Base-by-base conservation (phyloP, 2,113 vertebrate species). In the Cricetomys ansorgei region DNA sequence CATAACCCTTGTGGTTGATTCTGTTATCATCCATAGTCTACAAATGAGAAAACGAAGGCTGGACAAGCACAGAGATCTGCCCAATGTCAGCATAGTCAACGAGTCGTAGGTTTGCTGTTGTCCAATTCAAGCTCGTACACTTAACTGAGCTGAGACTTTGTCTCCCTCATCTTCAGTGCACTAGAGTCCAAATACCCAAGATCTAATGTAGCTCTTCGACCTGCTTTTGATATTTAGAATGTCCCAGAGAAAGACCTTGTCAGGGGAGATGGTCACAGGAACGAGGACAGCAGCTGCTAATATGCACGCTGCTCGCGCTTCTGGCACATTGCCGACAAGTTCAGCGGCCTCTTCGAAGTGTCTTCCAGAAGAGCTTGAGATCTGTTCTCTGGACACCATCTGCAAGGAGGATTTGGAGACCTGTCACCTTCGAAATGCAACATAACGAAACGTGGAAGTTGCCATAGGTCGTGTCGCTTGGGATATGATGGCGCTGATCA, bases 291-390 rank as follows among this genome's bases (percentile, higher is more conserved):
- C 50, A 57, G 87, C 55, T 94, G 77, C 73, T 93, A 37, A 92
- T 95, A 55, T 17, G 69, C 89, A 89, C 89, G 83, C 79, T 65
- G 23, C 76, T 91, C 89, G 77, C 69, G 67, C 83, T 75, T 65
- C 4, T 29, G 80, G n/a, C 93, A 27, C 73, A 25, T 84, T 75
- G 94, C 84, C 81, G 88, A 48, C 31, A 89, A 79, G 16, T 89
- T 92, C 48, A 92, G 73, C 88, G 89, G 81, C 91, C 83, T 76
- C 81, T 67, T 88, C 48, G 45, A 31, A 79, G 65, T n/a, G 19
- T 69, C 67, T 45, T 69, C 27, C 59, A 45, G n/a, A 70, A 92
- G 62, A 23, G 3, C 48, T 64, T 48, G 21, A 79, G 34, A 19
- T 79, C 79, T 23, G 13, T 45, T 80, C n/a, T 40, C 21, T 50